These are phyloP conservation scores for Collichthys lucidus DNA, from an alignment of 2,113 vertebrate genomes.

Conservation along the genomic window DNA sequence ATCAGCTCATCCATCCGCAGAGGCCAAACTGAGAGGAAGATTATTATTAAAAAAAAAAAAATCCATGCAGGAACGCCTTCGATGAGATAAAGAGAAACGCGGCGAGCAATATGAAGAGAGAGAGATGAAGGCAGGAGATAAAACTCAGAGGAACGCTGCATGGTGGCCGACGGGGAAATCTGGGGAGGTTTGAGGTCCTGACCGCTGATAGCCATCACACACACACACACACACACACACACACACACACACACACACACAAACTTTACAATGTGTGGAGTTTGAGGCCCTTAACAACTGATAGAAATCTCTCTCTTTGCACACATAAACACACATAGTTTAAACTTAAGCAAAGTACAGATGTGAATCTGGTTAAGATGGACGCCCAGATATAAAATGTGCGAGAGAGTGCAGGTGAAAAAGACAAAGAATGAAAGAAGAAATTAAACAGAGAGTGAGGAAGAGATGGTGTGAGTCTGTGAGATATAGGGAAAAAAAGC, in stretches of 20 bases:
- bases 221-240: slow-evolving; percentile 34
- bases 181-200: slow-evolving; percentile 59
- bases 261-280: not conserved
- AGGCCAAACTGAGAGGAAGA: slow-evolving; percentile 43
- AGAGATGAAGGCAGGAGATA: slow-evolving; percentile 56
- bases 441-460: not conserved
- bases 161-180: slow-evolving; percentile 57
- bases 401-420: not conserved
- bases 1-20: slow-evolving; percentile 42
- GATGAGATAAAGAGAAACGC: slow-evolving; percentile 51
- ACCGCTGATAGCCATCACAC: slow-evolving; percentile 57
- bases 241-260: slow-evolving; percentile 31
- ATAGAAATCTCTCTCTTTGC: slow-evolving; percentile 22
- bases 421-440: not conserved
- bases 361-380: slow-evolving; percentile 17
- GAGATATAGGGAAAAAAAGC: too few relatives aligned
- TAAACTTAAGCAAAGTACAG: slow-evolving; percentile 13
- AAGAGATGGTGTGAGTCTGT: not conserved
- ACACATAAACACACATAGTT: slow-evolving; percentile 7
- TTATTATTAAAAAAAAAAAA: slow-evolving; percentile 38
- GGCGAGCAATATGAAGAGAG: slow-evolving; percentile 35
- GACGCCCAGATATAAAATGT: slow-evolving; percentile 14
- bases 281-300: slow-evolving; percentile 21
- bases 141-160: slow-evolving; percentile 4
- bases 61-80: slow-evolving; percentile 18